phyloP scores from a whole-genome alignment of 2,797 vertebrate genomes.

The Pseudochaenichthys georgianus region DNA sequence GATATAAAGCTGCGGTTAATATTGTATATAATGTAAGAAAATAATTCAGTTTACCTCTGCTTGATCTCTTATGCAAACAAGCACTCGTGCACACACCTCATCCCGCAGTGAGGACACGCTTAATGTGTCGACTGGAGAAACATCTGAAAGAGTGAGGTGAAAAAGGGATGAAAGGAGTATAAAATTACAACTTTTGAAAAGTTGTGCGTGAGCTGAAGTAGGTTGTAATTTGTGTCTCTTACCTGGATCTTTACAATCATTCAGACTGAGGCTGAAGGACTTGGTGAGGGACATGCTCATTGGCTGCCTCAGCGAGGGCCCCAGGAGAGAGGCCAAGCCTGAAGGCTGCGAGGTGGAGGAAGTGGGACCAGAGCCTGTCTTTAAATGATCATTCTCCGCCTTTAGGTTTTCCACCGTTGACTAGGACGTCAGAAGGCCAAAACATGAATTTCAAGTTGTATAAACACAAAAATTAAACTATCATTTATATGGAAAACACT shows the following conservation, averaged over 20 bases:
- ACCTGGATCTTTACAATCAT: conserved; percentile 89
- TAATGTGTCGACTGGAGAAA: conserved; percentile 86
- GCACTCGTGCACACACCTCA: conserved; percentile 85
- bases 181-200: not conserved
- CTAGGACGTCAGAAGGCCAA: conserved; percentile 68
- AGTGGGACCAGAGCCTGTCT: conserved; percentile 85
- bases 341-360: conserved; percentile 80
- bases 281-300: conserved; percentile 91
- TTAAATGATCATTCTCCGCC: conserved; percentile 94
- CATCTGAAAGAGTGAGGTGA: conserved; percentile 74
- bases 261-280: conserved; percentile 90
- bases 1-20: not conserved
- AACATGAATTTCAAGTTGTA: not conserved
- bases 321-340: conserved; percentile 82
- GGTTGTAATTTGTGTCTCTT: conserved; percentile 23
- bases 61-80: conserved; percentile 89
- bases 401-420: conserved; percentile 95
- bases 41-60: conserved; percentile 84
- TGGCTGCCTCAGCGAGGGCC: conserved; percentile 89
- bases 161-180: not conserved
- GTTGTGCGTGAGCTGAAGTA: not conserved
- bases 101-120: conserved; percentile 85
- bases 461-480: not conserved
- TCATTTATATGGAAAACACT: not conserved
- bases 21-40: not conserved